Evolutionary conservation across 2,888 invertebrate genomes (phyloP).

Genomic region (Mechanitis messenoides): DNA sequence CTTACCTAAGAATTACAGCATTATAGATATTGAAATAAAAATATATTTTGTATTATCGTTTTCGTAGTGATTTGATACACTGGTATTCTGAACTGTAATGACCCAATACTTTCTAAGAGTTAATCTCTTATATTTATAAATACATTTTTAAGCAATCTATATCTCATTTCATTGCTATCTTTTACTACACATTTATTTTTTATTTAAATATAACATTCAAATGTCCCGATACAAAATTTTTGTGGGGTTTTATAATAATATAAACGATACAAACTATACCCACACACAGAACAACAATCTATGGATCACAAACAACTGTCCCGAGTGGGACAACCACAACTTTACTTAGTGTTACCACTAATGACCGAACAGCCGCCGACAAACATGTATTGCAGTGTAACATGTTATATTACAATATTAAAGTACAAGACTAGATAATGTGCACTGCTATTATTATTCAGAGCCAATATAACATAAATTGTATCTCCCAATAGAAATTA

Average conservation of each 20-base stretch:
- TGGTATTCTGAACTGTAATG: constrained; percentile 23
- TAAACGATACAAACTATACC: no score
- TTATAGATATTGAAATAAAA: constrained; percentile 4
- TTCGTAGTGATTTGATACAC: constrained; percentile 7
- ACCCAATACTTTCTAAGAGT: constrained; percentile 35
- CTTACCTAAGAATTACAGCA: not conserved
- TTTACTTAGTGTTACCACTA: no score
- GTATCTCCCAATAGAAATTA: constrained; percentile 14
- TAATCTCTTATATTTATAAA: constrained; percentile 14
- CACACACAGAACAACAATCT: no score
- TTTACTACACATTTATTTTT: no score
- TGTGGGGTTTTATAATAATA: no score
- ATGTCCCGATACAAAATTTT: no score
- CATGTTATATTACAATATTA: constrained; percentile 9
- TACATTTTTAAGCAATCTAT: not conserved
- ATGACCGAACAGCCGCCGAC: no score
- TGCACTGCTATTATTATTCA: not conserved
- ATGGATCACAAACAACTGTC: no score
- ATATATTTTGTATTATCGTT: not conserved
- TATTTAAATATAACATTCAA: no score
- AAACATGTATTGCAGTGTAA: no score
- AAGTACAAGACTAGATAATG: not conserved
- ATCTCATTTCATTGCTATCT: no score
- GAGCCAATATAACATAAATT: constrained; percentile 10
- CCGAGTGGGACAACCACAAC: no score